These are phyloP conservation scores for Nicator chloris DNA, from an alignment of 2,113 vertebrate genomes.

Conservation along the genomic window DNA sequence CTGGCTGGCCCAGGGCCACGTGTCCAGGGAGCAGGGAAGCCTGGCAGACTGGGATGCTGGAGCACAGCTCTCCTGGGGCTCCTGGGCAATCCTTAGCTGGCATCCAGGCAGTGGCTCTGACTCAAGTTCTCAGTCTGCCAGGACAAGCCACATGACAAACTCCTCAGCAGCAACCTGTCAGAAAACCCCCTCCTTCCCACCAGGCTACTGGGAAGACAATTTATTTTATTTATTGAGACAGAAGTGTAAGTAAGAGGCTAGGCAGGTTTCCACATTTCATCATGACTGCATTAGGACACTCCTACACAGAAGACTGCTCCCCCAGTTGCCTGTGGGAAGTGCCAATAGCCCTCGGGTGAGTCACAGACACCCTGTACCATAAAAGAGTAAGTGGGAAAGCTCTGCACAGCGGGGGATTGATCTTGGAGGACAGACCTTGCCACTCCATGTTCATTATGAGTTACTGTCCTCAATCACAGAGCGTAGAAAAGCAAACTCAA, in stretches of 20 bases:
- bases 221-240: conserved; percentile 25
- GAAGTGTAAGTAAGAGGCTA: conserved; percentile 22
- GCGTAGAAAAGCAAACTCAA: not conserved
- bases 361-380: not conserved
- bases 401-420: not conserved
- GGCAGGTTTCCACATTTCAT: conserved; percentile 38
- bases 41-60: not conserved
- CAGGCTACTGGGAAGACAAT: not conserved
- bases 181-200: not conserved
- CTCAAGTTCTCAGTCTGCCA: not conserved
- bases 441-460: not conserved
- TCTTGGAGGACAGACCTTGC: not conserved
- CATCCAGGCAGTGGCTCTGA: not conserved
- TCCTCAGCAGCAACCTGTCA: not conserved
- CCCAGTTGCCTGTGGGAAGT: conserved; percentile 43
- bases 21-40: not conserved
- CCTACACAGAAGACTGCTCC: conserved; percentile 49
- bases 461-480: not conserved
- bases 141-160: not conserved
- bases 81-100: not conserved
- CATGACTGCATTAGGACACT: conserved; percentile 42
- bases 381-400: not conserved
- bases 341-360: conserved; percentile 41
- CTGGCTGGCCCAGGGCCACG: not conserved
- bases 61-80: not conserved